These are phyloP conservation scores for Silurus lanzhouensis DNA, from an alignment of 2,797 vertebrate genomes.

Conservation along the genomic window DNA sequence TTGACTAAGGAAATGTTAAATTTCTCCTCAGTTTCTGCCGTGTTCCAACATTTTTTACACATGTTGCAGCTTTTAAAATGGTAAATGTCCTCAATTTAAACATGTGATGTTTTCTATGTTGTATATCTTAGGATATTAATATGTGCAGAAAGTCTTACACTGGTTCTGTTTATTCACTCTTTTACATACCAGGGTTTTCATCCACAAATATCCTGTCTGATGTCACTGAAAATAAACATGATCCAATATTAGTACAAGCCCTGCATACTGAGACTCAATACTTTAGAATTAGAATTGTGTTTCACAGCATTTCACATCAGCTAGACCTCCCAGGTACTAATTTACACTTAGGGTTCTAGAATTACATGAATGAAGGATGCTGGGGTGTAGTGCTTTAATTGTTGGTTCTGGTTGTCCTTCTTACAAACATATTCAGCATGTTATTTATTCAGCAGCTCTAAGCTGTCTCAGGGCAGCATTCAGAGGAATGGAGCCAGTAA, in stretches of 20 bases:
- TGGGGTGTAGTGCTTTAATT: constrained; percentile 5
- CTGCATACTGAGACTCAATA: not conserved
- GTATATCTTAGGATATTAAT: not conserved
- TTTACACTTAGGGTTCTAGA: not conserved
- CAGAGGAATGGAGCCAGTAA: constrained; percentile 33
- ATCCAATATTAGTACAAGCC: not conserved
- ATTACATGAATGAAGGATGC: not conserved
- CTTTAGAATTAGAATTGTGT: not conserved
- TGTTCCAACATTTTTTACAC: too few relatives aligned
- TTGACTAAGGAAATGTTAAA: too few relatives aligned
- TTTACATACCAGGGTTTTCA: not conserved
- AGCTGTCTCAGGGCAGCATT: constrained; percentile 36
- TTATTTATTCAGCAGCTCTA: constrained; percentile 43
- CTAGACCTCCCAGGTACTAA: not conserved
- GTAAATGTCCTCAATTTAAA: too few relatives aligned
- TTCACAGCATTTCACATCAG: not conserved
- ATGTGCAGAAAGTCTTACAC: not conserved
- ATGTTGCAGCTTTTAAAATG: too few relatives aligned
- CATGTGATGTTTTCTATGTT: too few relatives aligned
- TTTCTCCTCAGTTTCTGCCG: too few relatives aligned
- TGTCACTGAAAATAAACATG: not conserved
- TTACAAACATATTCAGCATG: constrained; percentile 25
- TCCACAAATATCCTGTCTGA: not conserved
- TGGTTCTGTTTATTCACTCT: not conserved
- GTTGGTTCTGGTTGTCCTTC: constrained; percentile 9